Conservation (phyloP, 2,888 invertebrate genomes). For the Drosophila paucipuncta region DNA sequence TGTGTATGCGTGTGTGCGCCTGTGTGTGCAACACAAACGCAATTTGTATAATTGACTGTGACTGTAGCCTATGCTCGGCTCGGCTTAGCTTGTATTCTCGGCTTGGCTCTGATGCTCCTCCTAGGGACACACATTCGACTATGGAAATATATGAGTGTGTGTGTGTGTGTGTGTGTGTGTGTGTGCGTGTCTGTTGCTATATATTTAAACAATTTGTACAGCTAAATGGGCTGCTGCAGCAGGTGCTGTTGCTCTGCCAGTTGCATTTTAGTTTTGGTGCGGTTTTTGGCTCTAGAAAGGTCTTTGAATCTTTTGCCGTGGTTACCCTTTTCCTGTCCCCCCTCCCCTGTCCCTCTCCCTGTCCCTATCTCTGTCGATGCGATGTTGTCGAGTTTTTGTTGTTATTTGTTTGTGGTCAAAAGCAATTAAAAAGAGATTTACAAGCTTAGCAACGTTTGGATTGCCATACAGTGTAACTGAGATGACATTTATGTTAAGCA, state of each 20-base stretch:
- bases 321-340: neutral
- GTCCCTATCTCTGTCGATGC: too few relatives aligned
- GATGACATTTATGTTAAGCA: constrained; percentile 21
- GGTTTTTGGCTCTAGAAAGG: constrained; percentile 48
- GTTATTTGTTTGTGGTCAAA: constrained; percentile 77
- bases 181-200: constrained; percentile 36
- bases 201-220: constrained; percentile 72
- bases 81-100: constrained; percentile 11
- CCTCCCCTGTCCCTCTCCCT: neutral
- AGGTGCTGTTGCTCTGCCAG: constrained; percentile 21
- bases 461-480: constrained; percentile 11
- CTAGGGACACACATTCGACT: constrained; percentile 50
- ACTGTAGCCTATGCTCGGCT: constrained; percentile 55
- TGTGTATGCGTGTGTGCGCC: neutral
- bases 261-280: constrained; percentile 67
- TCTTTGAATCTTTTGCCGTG: constrained; percentile 32
- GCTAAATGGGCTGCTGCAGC: constrained; percentile 25
- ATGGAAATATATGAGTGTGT: constrained; percentile 28
- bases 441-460: constrained; percentile 53
- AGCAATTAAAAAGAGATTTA: constrained; percentile 79
- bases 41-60: constrained; percentile 81
- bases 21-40: constrained; percentile 64
- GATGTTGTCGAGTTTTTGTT: constrained; percentile 48
- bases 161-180: neutral
- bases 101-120: constrained; percentile 13